Evolutionary conservation across 2,888 invertebrate genomes (phyloP), one percentile per base, ranked within the genome.

Genomic region (Perizoma affinitatum): DNA sequence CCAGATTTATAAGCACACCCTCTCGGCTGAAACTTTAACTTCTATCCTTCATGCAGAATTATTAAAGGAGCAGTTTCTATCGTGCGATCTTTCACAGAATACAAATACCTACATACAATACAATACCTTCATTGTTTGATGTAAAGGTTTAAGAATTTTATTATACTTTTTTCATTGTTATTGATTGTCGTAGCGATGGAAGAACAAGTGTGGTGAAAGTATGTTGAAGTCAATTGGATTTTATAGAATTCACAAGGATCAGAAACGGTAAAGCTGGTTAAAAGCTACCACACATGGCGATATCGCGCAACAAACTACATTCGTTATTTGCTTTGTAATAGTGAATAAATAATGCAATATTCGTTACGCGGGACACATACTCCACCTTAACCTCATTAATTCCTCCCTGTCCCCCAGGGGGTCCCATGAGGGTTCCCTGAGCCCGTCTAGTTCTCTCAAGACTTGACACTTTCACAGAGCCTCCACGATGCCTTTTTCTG

Each of bases 351-450:
- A 56, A 33, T 48, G 46, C 46, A 44, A 40, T 51, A 36, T 10
- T 6, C 41, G 49, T 41, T 51, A 49, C 60, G 59, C 65, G 61
- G 54, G n/a, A 46, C 65, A 64, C 61, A 62, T 52, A 55, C 63
- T 54, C 63, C 52, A 11, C 65, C 69, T 62, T 73, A 69, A 75
- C 73, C 69, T 72, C 62, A 66, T 71, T 71, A 70, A 57, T 54
- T 43, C 50, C 45, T 56, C 63, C 57, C 49, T 54, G 44, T 35
- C 35, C 40, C 43, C 47, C 51, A 33, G 36, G 40, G 58, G 58
- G 43, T 35, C 57, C 47, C 47, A 5, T 11, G 33, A 33, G 47
- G 43, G 22, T 22, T 3, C 22, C 22, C 22, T 22, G 22, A 22
- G 22, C 22, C 22, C 52, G 46, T 38, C 46, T 10, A 7, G 45